A percentile compares a stretch with the other conserved stretches of the same genome.
Evolutionary conservation across 2,888 invertebrate species (phyloP).

Genomic region (Cheilosia grossa): DNA sequence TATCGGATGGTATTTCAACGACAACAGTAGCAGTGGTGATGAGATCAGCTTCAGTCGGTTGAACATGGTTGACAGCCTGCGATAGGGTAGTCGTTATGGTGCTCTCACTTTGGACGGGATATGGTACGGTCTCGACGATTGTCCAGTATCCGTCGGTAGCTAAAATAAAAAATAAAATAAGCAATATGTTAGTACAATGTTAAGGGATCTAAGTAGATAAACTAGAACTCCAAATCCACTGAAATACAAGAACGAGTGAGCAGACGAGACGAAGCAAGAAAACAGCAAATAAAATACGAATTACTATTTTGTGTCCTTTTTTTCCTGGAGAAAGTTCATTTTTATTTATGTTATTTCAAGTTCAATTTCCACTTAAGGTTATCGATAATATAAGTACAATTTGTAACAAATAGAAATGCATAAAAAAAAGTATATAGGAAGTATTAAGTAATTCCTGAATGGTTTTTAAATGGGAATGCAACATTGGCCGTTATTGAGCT

Average conservation of each 20-base stretch:
- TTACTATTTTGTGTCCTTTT: conserved; percentile 3
- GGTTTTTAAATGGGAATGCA: conserved; percentile 39
- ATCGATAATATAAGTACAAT: conserved; percentile 44
- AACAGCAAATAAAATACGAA: conserved; percentile 38
- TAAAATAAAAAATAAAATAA: conserved; percentile 70
- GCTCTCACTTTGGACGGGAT: conserved; percentile 78
- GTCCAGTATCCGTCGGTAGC: conserved; percentile 82
- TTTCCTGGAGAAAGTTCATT: conserved; percentile 24
- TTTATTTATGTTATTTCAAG: conserved; percentile 29
- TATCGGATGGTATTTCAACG: conserved; percentile 81
- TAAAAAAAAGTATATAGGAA: conserved; percentile 17
- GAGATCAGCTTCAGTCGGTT: conserved; percentile 74
- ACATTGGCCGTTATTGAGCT: background rate
- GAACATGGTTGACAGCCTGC: conserved; percentile 65
- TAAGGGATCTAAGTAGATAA: background rate
- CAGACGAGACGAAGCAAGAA: conserved; percentile 17
- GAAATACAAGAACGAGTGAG: conserved; percentile 26
- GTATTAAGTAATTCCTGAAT: conserved; percentile 39
- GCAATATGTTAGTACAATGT: conserved; percentile 16
- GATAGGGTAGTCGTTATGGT: conserved; percentile 67
- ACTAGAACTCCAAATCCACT: conserved; percentile 13
- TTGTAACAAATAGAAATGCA: conserved; percentile 35
- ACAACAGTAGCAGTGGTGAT: conserved; percentile 81
- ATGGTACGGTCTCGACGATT: conserved; percentile 82
- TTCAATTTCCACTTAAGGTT: conserved; percentile 20